Evolutionary conservation across 1,140 invertebrate species (phyloP).

Genomic region (Ephestia elutella): DNA sequence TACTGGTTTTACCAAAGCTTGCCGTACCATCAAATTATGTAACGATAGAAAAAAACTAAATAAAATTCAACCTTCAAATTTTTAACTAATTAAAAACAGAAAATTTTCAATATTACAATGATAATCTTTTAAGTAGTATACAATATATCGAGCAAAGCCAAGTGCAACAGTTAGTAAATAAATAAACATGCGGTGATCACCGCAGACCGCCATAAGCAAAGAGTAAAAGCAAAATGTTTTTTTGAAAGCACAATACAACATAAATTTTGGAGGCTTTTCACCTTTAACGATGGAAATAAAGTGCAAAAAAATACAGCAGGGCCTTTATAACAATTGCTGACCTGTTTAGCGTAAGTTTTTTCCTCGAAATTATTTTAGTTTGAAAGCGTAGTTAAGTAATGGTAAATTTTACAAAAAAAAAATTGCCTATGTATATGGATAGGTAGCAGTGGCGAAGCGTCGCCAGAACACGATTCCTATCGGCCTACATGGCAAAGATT

Average conservation of each 20-base stretch:
- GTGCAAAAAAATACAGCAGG: constrained; percentile 40
- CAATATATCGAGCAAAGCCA: neutral
- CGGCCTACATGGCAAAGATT: too few species aligned
- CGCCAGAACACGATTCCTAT: too few species aligned
- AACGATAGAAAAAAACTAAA: too few species aligned
- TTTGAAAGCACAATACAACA: constrained; percentile 60
- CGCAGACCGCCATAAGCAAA: constrained; percentile 57
- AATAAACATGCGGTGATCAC: constrained; percentile 64
- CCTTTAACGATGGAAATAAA: constrained; percentile 45
- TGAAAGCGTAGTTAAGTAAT: too few species aligned
- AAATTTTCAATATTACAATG: neutral
- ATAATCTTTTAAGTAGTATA: neutral
- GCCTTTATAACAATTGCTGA: constrained; percentile 42
- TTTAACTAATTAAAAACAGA: too few species aligned
- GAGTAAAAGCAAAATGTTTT: constrained; percentile 44
- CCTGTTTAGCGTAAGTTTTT: constrained; percentile 6
- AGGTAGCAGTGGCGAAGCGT: too few species aligned
- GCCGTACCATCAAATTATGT: too few species aligned
- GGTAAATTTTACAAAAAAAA: too few species aligned
- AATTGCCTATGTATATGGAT: too few species aligned
- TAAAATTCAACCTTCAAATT: too few species aligned
- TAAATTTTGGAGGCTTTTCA: constrained; percentile 64
- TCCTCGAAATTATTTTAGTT: neutral
- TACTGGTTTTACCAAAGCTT: too few species aligned
- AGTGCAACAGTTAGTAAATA: constrained; percentile 45